phyloP scores from a whole-genome alignment of 2,888 invertebrate genomes.

The Phortica magna region DNA sequence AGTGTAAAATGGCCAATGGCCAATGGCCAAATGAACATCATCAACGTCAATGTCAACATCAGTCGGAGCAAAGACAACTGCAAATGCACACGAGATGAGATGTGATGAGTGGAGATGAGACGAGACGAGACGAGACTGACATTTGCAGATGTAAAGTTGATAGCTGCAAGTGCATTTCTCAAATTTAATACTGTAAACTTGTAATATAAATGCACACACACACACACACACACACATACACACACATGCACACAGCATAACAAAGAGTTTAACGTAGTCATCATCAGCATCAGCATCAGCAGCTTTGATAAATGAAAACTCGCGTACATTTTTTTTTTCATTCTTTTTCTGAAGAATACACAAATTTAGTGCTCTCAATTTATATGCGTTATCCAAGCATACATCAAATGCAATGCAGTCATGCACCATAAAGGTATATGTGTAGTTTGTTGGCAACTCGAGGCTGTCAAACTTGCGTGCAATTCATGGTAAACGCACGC shows the following conservation, averaged over 20 bases:
- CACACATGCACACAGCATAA: constrained; percentile 28
- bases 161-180: constrained; percentile 55
- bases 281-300: constrained; percentile 31
- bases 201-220: constrained; percentile 25
- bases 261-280: constrained; percentile 48
- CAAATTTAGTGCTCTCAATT: not conserved
- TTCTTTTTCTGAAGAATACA: not conserved
- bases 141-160: constrained; percentile 44
- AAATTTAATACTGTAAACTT: constrained; percentile 48
- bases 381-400: constrained; percentile 9
- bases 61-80: not conserved
- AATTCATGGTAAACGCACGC: not conserved
- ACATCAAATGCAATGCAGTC: constrained; percentile 2
- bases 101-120: not conserved
- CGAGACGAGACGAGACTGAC: constrained; percentile 8
- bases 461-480: not conserved
- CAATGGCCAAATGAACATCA: constrained; percentile 38
- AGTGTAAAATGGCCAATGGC: constrained; percentile 55
- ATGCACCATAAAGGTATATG: not conserved
- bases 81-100: constrained; percentile 15
- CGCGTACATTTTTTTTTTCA: not conserved
- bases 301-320: not conserved
- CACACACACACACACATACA: constrained; percentile 34
- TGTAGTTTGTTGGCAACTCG: not conserved
- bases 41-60: constrained; percentile 47